These are phyloP conservation scores for Conops quadrifasciatus DNA, from an alignment of 2,888 invertebrate genomes.

Conservation along the genomic window DNA sequence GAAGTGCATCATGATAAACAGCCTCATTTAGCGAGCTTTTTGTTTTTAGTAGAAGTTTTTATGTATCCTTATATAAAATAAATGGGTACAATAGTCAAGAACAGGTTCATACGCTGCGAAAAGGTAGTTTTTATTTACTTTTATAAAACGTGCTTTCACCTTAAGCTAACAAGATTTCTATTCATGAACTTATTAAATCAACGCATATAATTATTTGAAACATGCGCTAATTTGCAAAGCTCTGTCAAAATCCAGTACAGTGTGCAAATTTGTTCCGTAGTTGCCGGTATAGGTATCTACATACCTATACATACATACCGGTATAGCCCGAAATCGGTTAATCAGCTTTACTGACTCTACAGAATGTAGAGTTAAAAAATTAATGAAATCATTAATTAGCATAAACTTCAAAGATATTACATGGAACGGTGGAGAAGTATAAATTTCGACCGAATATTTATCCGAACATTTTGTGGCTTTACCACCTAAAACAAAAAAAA, in stretches of 20 bases:
- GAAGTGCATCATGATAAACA: neutral
- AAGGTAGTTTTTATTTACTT: slow-evolving; percentile 42
- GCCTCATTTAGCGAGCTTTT: slow-evolving; percentile 21
- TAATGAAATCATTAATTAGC: too few species aligned
- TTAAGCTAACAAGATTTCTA: slow-evolving; percentile 3
- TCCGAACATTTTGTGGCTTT: too few species aligned
- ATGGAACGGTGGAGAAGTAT: too few species aligned
- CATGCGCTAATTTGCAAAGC: too few species aligned
- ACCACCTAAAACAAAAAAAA: too few species aligned
- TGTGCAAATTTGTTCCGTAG: slow-evolving; percentile 16
- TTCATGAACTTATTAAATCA: neutral
- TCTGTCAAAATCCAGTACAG: too few species aligned
- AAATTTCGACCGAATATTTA: too few species aligned
- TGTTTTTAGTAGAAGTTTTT: slow-evolving; percentile 22
- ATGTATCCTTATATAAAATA: slow-evolving; percentile 30
- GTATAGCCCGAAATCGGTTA: too few species aligned
- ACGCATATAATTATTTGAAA: neutral
- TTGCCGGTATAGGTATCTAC: too few species aligned
- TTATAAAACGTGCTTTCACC: neutral
- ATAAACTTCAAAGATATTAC: too few species aligned
- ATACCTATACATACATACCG: neutral
- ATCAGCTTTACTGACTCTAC: too few species aligned
- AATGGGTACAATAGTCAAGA: slow-evolving; percentile 30
- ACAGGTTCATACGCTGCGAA: slow-evolving; percentile 44
- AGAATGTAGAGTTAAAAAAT: too few species aligned